Percentiles rank a stretch among this genome's conserved stretches.
phyloP scores from a whole-genome alignment of 2,113 vertebrate genomes.

The Lucifuga dentata region DNA sequence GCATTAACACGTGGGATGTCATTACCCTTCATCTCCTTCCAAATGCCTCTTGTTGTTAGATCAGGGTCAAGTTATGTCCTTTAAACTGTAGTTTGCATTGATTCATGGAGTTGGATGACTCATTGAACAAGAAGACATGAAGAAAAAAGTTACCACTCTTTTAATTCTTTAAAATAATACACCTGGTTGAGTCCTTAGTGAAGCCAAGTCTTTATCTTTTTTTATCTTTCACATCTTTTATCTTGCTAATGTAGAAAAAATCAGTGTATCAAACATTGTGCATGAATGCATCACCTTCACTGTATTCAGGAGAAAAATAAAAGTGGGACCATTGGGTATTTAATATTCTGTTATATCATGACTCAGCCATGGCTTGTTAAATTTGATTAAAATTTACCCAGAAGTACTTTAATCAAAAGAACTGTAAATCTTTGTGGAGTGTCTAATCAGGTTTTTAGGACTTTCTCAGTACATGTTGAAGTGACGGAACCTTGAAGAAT shows the following conservation, averaged over 20 bases:
- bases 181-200: slow-evolving; percentile 27
- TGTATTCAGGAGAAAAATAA: background rate
- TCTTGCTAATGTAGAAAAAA: too few species aligned
- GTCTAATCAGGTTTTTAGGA: background rate
- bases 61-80: slow-evolving; percentile 44
- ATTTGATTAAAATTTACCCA: too few species aligned
- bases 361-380: too few species aligned
- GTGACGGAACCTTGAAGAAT: background rate
- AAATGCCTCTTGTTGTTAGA: slow-evolving; percentile 32
- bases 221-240: too few species aligned
- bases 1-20: slow-evolving; percentile 10
- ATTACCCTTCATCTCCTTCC: slow-evolving; percentile 38
- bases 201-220: slow-evolving; percentile 17
- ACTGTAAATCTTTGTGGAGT: background rate
- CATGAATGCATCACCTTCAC: background rate
- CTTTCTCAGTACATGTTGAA: background rate
- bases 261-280: too few species aligned
- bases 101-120: slow-evolving; percentile 16
- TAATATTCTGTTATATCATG: too few species aligned
- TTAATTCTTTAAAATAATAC: slow-evolving; percentile 61
- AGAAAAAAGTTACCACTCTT: slow-evolving; percentile 47
- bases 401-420: background rate
- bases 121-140: slow-evolving; percentile 48
- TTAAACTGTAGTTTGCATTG: slow-evolving; percentile 58
- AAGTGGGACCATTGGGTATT: too few species aligned